phyloP scores from a whole-genome alignment of 2,797 vertebrate species.

The Semotilus atromaculatus region DNA sequence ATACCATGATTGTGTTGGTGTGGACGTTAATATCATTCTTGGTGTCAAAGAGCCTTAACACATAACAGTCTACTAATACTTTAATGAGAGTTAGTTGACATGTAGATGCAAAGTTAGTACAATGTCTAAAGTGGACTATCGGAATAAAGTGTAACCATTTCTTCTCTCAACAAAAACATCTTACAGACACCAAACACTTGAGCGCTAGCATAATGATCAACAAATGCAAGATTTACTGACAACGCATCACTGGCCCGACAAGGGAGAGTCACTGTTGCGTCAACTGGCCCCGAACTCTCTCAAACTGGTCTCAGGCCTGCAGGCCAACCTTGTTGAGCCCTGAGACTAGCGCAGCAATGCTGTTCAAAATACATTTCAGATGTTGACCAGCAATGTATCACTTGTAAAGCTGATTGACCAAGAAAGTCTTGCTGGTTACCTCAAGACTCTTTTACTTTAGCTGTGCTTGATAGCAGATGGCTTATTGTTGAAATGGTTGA shows the following conservation, averaged over 20 bases:
- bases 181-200: not conserved
- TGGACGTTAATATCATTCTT: no score
- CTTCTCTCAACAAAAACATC: not conserved
- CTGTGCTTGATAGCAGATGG: not conserved
- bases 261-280: not conserved
- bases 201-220: not conserved
- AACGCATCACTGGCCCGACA: not conserved
- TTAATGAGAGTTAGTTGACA: no score
- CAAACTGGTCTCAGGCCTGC: not conserved
- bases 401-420: not conserved
- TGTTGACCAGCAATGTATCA: not conserved
- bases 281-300: not conserved
- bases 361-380: not conserved
- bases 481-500: slow-evolving; percentile 13
- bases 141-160: not conserved
- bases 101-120: no score
- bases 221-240: not conserved
- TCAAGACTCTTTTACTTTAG: not conserved
- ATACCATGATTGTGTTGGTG: no score
- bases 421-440: not conserved
- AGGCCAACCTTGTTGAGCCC: no score
- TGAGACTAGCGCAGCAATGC: not conserved
- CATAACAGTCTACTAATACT: no score
- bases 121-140: not conserved
- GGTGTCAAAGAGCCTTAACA: no score